Percentiles rank a stretch among this genome's conserved stretches.
Conservation (phyloP, 1,140 invertebrate genomes). For the Microplitis mediator region DNA sequence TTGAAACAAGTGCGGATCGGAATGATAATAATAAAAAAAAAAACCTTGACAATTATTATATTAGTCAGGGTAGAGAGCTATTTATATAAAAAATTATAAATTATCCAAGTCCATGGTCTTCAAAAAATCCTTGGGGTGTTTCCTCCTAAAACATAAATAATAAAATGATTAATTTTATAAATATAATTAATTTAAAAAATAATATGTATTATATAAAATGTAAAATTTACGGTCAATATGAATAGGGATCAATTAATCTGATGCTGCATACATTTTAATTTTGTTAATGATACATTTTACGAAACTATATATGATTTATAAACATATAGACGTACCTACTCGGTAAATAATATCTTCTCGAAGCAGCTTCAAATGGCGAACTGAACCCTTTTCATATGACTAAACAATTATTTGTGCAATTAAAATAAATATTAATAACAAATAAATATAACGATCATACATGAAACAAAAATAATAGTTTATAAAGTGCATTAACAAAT, state of each 20-base stretch:
- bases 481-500: no score
- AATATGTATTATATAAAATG: constrained; percentile 5
- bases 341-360: constrained; percentile 55
- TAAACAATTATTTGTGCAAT: constrained; percentile 11
- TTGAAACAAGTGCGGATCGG: no score
- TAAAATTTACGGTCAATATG: constrained; percentile 42
- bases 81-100: background rate
- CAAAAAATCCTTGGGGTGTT: constrained; percentile 97
- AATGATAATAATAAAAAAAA: background rate
- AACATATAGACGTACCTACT: constrained; percentile 59
- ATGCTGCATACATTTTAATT: constrained; percentile 51
- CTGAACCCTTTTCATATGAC: constrained; percentile 62
- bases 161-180: constrained; percentile 33
- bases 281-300: constrained; percentile 32
- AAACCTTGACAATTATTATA: background rate
- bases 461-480: constrained; percentile 4
- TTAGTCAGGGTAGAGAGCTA: no score
- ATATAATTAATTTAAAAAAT: constrained; percentile 20
- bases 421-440: constrained; percentile 24
- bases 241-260: constrained; percentile 61
- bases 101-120: constrained; percentile 96
- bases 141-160: constrained; percentile 87
- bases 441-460: constrained; percentile 10
- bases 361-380: constrained; percentile 62
- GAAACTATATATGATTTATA: constrained; percentile 47